Base-by-base conservation (phyloP, 2,888 invertebrate species). In the Drosophila mettleri region DNA sequence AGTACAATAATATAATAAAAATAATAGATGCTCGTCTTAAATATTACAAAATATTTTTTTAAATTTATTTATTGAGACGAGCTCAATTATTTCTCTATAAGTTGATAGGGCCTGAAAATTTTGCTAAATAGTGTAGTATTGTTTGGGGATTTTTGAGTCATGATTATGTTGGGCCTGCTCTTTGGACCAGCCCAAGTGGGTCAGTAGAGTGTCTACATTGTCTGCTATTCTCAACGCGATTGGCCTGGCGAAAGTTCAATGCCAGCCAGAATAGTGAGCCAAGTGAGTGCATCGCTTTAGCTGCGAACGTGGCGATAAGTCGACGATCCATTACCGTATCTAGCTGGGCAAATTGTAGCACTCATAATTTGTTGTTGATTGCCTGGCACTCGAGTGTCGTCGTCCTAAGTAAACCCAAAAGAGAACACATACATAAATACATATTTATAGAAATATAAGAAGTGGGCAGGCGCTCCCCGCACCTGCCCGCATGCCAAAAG, bases 311-410 rank as follows among this genome's bases (percentile, higher is more conserved):
- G 41, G 7, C 51, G 75, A 76, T 69, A 71, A 68, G 70, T 48
- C 51, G 34, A 46, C 22, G 33, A 52, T 65, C 52, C 60, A 78
- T 78, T 78, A 74, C 57, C 75, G 63, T 78, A 72, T 63, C 61
- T 36, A 36, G 55, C 58, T 62, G 61, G 68, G 76, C 71, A 86
- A 80, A 88, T 74, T 86, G 81, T 88, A 80, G 88, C 85, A 88
- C 86, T 83, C 83, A 84, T 84, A 84, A 84, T 84, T 84, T 84
- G 88, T 86, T 88, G 80, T 88, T 88, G 83, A 88, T 84, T 84
- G 88, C 88, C 87, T 75, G 85, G 78, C 83, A 88, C 83, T 75
- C 45, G 39, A 75, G 73, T 64, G 64, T 52, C 63, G 45, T 52
- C 58, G 39, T 69, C 33, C 83, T 84, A 84, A 84, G 79, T 81